A percentile compares a stretch with the other conserved stretches of the same genome.
phyloP scores from a whole-genome alignment of 2,113 vertebrate genomes.

The Cyrtonyx montezumae region DNA sequence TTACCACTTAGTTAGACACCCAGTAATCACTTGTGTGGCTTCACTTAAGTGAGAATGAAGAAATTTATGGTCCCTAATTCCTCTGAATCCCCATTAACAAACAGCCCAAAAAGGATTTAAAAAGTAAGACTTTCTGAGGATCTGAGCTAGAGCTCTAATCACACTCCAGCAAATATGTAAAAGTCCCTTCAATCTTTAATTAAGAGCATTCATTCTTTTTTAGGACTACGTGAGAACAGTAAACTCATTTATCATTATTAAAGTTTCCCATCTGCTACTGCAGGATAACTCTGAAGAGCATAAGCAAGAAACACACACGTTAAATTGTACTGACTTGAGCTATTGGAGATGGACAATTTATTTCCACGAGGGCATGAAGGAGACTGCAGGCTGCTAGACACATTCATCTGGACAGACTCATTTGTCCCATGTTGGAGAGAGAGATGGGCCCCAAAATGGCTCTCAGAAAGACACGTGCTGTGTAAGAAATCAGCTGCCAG shows the following conservation, averaged over 20 bases:
- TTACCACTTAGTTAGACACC: not conserved
- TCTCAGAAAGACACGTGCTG: slow-evolving; percentile 58
- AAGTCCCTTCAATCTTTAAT: slow-evolving; percentile 49
- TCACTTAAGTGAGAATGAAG: slow-evolving; percentile 37
- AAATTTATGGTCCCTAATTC: slow-evolving; percentile 62
- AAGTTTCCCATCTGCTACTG: slow-evolving; percentile 50
- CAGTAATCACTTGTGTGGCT: slow-evolving; percentile 35
- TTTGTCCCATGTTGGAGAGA: slow-evolving; percentile 60
- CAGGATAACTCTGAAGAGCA: slow-evolving; percentile 4
- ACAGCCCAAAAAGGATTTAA: slow-evolving; percentile 64
- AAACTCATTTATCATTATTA: slow-evolving; percentile 62
- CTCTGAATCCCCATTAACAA: slow-evolving; percentile 67
- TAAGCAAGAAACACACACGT: slow-evolving; percentile 61
- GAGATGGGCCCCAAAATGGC: slow-evolving; percentile 65
- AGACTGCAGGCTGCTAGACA: slow-evolving; percentile 53
- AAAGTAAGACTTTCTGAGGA: slow-evolving; percentile 44
- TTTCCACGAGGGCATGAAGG: slow-evolving; percentile 56
- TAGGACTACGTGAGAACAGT: slow-evolving; percentile 27
- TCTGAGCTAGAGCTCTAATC: slow-evolving; percentile 25
- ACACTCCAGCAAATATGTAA: slow-evolving; percentile 24
- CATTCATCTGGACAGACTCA: slow-evolving; percentile 60
- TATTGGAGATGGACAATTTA: slow-evolving; percentile 54
- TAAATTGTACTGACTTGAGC: slow-evolving; percentile 63
- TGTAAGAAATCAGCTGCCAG: slow-evolving; percentile 64
- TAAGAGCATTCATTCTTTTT: slow-evolving; percentile 45